Percentiles rank a stretch among this genome's conserved stretches.
phyloP scores from a whole-genome alignment of 2,888 invertebrate species.

The Lasioglossum marginatum region DNA sequence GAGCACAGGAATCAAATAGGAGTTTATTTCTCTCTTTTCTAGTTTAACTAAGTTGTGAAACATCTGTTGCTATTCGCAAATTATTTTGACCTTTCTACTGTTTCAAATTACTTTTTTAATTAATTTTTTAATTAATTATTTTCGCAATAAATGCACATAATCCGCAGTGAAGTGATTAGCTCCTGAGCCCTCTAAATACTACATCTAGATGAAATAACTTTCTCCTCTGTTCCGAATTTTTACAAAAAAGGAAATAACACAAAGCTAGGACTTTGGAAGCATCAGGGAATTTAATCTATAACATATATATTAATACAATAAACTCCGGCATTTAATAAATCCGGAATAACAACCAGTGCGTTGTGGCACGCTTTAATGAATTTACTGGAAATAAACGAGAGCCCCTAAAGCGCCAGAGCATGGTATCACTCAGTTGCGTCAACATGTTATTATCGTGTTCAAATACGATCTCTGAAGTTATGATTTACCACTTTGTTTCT shows the following conservation, averaged over 20 bases:
- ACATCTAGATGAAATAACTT: neutral
- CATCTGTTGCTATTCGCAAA: neutral
- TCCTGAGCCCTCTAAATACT: neutral
- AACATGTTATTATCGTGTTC: neutral
- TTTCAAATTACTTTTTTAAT: neutral
- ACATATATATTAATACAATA: neutral
- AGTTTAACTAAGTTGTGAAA: neutral
- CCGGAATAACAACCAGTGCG: neutral
- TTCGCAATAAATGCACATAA: neutral
- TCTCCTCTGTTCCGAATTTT: neutral
- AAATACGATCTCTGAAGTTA: neutral
- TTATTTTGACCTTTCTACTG: neutral
- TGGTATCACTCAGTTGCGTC: neutral
- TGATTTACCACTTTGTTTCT: neutral
- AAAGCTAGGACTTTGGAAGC: neutral
- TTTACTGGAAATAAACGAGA: neutral
- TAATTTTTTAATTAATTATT: no score
- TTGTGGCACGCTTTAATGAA: neutral
- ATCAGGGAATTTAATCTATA: neutral
- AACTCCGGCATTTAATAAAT: neutral
- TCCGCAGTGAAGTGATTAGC: neutral
- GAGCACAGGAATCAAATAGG: neutral
- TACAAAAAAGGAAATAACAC: neutral
- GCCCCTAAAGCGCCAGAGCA: neutral
- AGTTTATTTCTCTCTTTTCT: neutral